Conservation (phyloP, 2,888 invertebrate species). For the Pristionchus fissidentatus region DNA sequence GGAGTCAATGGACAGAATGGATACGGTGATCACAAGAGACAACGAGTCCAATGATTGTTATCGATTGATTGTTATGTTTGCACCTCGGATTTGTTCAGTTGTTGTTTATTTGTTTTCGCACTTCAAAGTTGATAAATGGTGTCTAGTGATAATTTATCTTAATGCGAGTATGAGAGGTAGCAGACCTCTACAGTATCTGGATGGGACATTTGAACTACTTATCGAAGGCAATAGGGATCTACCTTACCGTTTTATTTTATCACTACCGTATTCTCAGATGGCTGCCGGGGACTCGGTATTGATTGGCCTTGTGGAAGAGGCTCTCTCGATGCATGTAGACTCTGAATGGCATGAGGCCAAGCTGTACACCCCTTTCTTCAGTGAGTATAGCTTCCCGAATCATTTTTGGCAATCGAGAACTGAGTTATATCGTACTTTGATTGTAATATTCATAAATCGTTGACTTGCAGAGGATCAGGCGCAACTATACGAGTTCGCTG, state of each 20-base stretch:
- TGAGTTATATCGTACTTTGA: neutral
- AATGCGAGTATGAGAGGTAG: neutral
- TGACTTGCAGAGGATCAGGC: slow-evolving; percentile 87
- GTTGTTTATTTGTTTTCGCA: slow-evolving; percentile 25
- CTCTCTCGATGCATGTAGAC: slow-evolving; percentile 63
- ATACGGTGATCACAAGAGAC: slow-evolving; percentile 42
- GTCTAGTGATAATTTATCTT: too few species aligned
- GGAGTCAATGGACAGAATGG: slow-evolving; percentile 36
- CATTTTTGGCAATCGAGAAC: neutral
- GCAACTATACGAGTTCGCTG: slow-evolving; percentile 91
- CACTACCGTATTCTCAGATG: neutral
- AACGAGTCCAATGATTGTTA: slow-evolving; percentile 41
- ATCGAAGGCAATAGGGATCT: neutral
- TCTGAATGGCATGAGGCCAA: slow-evolving; percentile 69
- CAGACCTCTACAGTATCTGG: too few species aligned
- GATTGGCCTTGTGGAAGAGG: slow-evolving; percentile 59
- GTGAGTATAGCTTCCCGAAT: slow-evolving; percentile 51
- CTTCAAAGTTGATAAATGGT: slow-evolving; percentile 10
- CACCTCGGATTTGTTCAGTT: slow-evolving; percentile 19
- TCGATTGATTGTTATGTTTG: slow-evolving; percentile 38
- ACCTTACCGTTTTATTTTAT: neutral
- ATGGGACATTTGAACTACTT: too few species aligned
- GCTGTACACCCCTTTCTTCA: slow-evolving; percentile 66
- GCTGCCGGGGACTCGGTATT: slow-evolving; percentile 56
- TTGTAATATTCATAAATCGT: neutral